Conservation (phyloP, 1,140 invertebrate genomes). For the Sycophaga agraensis region DNA sequence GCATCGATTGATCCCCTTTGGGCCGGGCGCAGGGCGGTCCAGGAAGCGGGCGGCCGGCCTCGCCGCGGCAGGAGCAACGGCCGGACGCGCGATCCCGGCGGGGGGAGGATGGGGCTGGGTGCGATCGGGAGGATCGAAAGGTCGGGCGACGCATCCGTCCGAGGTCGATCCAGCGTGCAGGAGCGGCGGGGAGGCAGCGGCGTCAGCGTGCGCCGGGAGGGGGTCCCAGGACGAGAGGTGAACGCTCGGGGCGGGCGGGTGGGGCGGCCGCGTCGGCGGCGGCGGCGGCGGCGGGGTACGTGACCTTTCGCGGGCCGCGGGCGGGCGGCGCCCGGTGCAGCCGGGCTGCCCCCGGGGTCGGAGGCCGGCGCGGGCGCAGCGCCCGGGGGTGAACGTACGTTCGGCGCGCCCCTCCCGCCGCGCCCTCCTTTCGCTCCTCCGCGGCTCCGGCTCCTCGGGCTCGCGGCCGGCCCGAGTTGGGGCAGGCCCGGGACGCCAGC, state of each 20-base stretch:
- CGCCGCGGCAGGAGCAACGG: neutral
- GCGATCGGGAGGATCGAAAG: too few species aligned
- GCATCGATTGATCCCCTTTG: too few species aligned
- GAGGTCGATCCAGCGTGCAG: neutral
- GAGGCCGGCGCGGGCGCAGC: constrained; percentile 20
- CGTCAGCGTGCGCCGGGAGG: neutral
- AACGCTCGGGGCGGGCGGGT: neutral
- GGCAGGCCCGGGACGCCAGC: too few species aligned
- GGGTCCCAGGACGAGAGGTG: constrained; percentile 18
- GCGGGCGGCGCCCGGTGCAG: neutral
- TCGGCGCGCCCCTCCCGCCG: neutral
- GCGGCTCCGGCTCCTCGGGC: neutral
- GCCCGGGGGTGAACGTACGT: constrained; percentile 25
- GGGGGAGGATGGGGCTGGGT: constrained; percentile 2
- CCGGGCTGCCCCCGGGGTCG: constrained; percentile 16
- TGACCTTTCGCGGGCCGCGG: constrained; percentile 32
- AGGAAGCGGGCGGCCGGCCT: too few species aligned
- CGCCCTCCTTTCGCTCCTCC: neutral
- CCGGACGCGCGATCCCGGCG: neutral
- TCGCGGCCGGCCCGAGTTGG: too few species aligned
- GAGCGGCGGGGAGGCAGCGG: neutral
- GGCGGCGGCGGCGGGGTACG: constrained; percentile 9
- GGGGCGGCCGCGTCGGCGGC: neutral
- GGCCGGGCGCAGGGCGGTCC: too few species aligned
- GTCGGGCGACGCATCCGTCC: too few species aligned